Conservation (phyloP, 2,888 invertebrate genomes). For the Steinernema scapterisci region DNA sequence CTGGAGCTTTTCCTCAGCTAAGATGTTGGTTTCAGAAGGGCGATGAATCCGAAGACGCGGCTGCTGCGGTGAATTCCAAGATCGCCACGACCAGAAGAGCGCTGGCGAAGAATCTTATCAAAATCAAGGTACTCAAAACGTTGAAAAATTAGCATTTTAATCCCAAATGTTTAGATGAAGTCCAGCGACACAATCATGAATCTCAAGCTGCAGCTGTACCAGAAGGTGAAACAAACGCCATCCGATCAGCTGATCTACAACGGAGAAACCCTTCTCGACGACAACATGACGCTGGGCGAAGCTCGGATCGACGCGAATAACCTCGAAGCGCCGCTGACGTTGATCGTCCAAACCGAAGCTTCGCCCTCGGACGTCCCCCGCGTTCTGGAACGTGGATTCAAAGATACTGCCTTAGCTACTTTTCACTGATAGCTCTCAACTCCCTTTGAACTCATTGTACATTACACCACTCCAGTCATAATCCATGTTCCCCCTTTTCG, state of each 20-base stretch:
- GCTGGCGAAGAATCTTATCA: slow-evolving; percentile 37
- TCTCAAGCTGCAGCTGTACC: slow-evolving; percentile 58
- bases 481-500: neutral
- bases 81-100: slow-evolving; percentile 39
- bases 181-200: slow-evolving; percentile 51
- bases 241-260: slow-evolving; percentile 45
- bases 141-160: neutral
- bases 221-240: slow-evolving; percentile 43
- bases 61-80: neutral
- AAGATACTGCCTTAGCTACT: slow-evolving; percentile 58
- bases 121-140: slow-evolving; percentile 35
- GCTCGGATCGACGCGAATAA: slow-evolving; percentile 55
- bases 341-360: slow-evolving; percentile 45
- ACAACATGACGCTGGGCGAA: slow-evolving; percentile 54
- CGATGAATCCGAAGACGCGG: slow-evolving; percentile 22
- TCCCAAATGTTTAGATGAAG: slow-evolving; percentile 45
- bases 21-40: slow-evolving; percentile 40
- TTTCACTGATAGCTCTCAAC: slow-evolving; percentile 38
- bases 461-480: neutral
- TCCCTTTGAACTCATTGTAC: neutral
- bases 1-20: neutral
- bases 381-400: slow-evolving; percentile 59
- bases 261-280: slow-evolving; percentile 40
- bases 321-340: slow-evolving; percentile 47
- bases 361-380: slow-evolving; percentile 40